Evolutionary conservation across 30 jellyfish, hydroid and myxozoan species (phyloP), one percentile per base, ranked within the genome.

Genomic region (Cassiopea xamachana): DNA sequence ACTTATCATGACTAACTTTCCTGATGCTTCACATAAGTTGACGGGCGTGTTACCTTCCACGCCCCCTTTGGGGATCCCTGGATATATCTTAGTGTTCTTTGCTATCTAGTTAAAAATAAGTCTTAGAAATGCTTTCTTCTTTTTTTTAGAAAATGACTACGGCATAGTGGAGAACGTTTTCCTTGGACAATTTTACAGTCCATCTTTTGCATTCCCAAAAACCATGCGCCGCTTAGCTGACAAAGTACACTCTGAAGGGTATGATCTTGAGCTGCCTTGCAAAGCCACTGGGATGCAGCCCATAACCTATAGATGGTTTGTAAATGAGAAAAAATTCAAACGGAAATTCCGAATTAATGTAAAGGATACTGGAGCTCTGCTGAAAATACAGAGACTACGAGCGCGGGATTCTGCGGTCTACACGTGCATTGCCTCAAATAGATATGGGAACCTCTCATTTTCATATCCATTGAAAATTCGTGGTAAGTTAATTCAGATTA

Each of bases 371-470:
- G 93, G 98, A 9, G 73, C 97, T 2, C 19, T 86, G 70, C 49
- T 94, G 93, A 90, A 91, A 84, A 94, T 94, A 48, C 92, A 87
- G 74, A 80, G 98, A 81, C 46, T 94, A 1, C 84, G 98, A 12
- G 88, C 90, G 46, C 60, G 84, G 55, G 98, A 94, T 80, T 81
- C 87, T 16, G 98, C 92, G 46, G 89, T 87, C 16, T 94, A 94
- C 92, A 94, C 98, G 60, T 94, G 98, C 98, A 79, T 87, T 77
- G 98, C 98, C 60, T 83, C 93, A 1, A 94, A 94, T 81, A 87
- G 88, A 80, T 94, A 85, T 90, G 98, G 98, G 16, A 94, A 94
- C 82, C 80, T 87, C n/a, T 94, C 98, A 7, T 94, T 94, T 89
- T 79, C 98, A 15, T 94, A 75, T 61, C 97, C 94, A 16, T 64